Percentiles rank a stretch among this genome's conserved stretches.
These are phyloP conservation scores for Arenicola marina DNA, from an alignment of 2,888 invertebrate genomes.

Conservation along the genomic window DNA sequence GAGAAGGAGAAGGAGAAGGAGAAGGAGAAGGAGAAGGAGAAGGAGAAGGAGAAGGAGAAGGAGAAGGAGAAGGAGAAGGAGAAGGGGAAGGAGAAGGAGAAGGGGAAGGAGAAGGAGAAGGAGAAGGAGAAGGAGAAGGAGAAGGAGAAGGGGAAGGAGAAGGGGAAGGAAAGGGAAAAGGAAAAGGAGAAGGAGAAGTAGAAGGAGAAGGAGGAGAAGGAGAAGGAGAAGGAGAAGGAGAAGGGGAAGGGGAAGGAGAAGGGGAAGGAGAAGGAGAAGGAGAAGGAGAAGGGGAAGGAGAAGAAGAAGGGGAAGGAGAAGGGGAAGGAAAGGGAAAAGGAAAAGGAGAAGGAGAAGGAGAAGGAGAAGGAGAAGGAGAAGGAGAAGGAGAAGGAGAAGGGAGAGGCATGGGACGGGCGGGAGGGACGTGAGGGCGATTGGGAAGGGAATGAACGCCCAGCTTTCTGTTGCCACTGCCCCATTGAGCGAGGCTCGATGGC, in stretches of 20 bases:
- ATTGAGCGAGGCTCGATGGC: too few species aligned
- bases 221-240: background rate
- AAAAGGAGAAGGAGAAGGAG: background rate
- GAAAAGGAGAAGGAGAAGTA: background rate
- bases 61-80: conserved; percentile 41
- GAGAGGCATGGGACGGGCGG: too few species aligned
- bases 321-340: too few species aligned
- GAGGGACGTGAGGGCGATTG: too few species aligned
- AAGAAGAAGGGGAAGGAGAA: background rate
- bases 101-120: conserved; percentile 94
- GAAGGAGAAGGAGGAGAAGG: background rate
- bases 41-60: conserved; percentile 34
- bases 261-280: conserved; percentile 1
- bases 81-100: conserved; percentile 90
- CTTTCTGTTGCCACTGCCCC: too few species aligned
- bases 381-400: background rate
- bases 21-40: conserved; percentile 31
- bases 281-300: background rate
- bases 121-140: conserved; percentile 69
- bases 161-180: background rate
- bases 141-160: conserved; percentile 1
- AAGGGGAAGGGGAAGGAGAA: conserved; percentile 1
- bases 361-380: background rate
- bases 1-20: conserved; percentile 37
- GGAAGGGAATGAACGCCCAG: too few species aligned